phyloP scores from a whole-genome alignment of 2,888 invertebrate genomes.

The Incurvaria masculella region DNA sequence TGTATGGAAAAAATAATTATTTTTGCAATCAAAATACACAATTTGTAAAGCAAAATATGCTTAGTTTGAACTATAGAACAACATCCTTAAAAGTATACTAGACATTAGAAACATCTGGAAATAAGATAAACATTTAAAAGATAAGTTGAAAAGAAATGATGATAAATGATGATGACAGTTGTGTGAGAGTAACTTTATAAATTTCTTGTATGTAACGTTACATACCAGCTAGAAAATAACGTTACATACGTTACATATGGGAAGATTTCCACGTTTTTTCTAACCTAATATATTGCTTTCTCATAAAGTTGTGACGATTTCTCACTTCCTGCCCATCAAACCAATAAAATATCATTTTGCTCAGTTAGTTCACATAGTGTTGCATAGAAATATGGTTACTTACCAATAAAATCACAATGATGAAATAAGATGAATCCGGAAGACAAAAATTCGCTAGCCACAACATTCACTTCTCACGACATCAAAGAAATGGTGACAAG shows the following conservation, averaged over 20 bases:
- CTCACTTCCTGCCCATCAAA: neutral
- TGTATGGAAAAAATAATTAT: too few species aligned
- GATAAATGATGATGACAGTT: too few species aligned
- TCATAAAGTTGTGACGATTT: neutral
- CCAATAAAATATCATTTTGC: neutral
- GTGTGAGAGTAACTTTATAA: neutral
- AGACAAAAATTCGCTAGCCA: neutral
- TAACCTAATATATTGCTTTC: neutral
- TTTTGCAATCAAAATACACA: too few species aligned
- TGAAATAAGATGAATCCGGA: neutral
- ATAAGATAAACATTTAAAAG: too few species aligned
- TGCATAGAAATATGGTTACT: neutral
- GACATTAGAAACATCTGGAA: too few species aligned
- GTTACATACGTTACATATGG: neutral
- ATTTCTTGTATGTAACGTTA: neutral
- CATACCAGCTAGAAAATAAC: neutral
- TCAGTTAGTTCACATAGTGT: neutral
- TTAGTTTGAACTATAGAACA: too few species aligned
- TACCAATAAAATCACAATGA: neutral
- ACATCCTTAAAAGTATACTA: too few species aligned
- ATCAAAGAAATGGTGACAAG: neutral
- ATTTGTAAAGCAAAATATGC: too few species aligned
- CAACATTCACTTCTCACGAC: neutral
- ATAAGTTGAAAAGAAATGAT: too few species aligned
- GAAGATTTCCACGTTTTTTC: neutral